Evolutionary conservation across 2,888 invertebrate genomes (phyloP), one percentile per base, ranked within the genome.

Genomic region (Drosophila birchii): DNA sequence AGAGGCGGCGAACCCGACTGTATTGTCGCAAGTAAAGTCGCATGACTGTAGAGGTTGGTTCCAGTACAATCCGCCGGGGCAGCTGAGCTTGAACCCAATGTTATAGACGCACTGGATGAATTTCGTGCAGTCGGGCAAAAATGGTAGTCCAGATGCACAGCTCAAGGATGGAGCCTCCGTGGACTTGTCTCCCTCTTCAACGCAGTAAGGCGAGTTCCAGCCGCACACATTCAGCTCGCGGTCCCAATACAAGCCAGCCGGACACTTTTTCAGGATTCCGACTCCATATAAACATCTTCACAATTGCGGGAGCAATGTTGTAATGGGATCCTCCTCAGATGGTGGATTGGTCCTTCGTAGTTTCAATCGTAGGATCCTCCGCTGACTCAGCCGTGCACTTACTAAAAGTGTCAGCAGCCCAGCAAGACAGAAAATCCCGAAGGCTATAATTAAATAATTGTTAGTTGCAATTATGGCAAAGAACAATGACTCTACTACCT

Each of bases 31-130:
- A 6, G 36, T 53, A 23, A 53, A 75, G 20, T 74, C 74, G 39
- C 74, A 75, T 6, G 44, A n/a, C 36, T 47, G 38, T 4, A 61
- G 53, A 9, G 68, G 60, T 11, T 75, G 68, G 36, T 56, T 68
- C 75, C 75, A 75, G 29, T 36, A 57, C 3, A 75, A 62, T n/a
- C 68, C 61, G 1, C 9, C 32, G 6, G 75, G 68, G 32, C 75
- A 75, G 34, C 36, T 61, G 14, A 53, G 54, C 18, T 39, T 47
- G 5, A 74, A 34, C 11, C 43, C 68, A 23, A 49, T 57, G 4
- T 74, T 61, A 16, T 59, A 39, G 18, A 56, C 58, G 23, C 75
- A 75, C 44, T 75, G 74, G 12, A 75, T 68, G 23, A 47, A 75
- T 11, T 74, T 68, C 34, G 38, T 45, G 23, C 75, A 75, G 26